phyloP scores from a whole-genome alignment of 2,113 vertebrate genomes.

The Tragulus kanchil region DNA sequence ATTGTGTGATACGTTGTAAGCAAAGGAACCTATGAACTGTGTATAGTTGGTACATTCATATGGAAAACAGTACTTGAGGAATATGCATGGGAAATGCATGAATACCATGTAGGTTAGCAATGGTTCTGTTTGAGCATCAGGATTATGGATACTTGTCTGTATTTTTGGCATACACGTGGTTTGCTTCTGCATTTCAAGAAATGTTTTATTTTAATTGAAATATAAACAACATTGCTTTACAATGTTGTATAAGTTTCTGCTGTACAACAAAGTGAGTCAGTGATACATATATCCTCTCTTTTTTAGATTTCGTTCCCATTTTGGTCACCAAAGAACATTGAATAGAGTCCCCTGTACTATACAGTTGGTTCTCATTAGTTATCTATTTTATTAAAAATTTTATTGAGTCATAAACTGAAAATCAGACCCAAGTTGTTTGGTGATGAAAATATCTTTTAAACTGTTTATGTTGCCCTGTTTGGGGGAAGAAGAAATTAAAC shows the following conservation, averaged over 20 bases:
- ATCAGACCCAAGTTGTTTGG: not conserved
- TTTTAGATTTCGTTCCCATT: not conserved
- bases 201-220: not conserved
- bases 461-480: not conserved
- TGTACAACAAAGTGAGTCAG: not conserved
- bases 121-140: not conserved
- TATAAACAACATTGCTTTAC: not conserved
- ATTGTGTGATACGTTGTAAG: not conserved
- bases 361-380: not conserved
- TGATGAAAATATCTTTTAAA: not conserved
- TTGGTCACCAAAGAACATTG: not conserved
- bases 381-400: not conserved
- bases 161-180: not conserved
- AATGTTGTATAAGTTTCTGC: not conserved
- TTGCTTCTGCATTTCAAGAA: conserved; percentile 33
- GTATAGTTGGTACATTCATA: not conserved
- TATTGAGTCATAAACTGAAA: conserved; percentile 26
- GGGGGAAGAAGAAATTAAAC: not conserved
- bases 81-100: not conserved
- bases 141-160: not conserved
- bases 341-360: not conserved
- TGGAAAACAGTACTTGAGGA: not conserved
- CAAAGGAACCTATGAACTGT: not conserved
- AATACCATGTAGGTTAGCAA: not conserved
- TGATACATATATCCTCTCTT: not conserved